Conservation (phyloP, 2,888 invertebrate species). For the Metacarcinus magister region DNA sequence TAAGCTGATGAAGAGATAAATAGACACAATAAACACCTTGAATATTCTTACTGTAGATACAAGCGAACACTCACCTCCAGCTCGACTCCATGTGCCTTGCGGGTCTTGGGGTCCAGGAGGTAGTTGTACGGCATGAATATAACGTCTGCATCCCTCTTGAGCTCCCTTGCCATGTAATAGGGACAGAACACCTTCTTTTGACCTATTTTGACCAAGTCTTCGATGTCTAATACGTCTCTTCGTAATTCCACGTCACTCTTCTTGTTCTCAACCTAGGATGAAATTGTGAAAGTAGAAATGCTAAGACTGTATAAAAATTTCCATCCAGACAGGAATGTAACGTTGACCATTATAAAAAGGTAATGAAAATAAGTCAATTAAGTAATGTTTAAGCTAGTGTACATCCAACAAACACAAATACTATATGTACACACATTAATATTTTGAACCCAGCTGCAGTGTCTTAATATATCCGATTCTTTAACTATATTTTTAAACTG, state of each 20-base stretch:
- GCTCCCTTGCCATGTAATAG: slow-evolving; percentile 94
- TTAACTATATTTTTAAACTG: no score
- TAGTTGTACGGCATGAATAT: slow-evolving; percentile 99
- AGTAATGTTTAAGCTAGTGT: not conserved
- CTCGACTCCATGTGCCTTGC: slow-evolving; percentile 92
- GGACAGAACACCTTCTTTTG: slow-evolving; percentile 94
- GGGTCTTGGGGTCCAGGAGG: slow-evolving; percentile 94
- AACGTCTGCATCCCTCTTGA: slow-evolving; percentile 95
- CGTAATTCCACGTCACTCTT: slow-evolving; percentile 84
- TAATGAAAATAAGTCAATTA: not conserved
- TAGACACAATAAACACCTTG: slow-evolving; percentile 66
- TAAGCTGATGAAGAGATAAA: not conserved
- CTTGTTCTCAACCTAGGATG: slow-evolving; percentile 86
- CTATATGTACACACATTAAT: not conserved
- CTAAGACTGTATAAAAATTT: not conserved
- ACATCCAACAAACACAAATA: not conserved
- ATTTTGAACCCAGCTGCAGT: not conserved
- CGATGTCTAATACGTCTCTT: slow-evolving; percentile 91
- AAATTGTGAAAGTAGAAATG: not conserved
- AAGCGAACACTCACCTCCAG: slow-evolving; percentile 84
- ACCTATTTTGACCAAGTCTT: slow-evolving; percentile 94
- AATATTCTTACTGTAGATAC: not conserved
- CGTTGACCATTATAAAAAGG: not conserved
- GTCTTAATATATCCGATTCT: no score
- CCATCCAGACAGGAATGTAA: not conserved